These are phyloP conservation scores for Phataginus tetradactyla DNA, from an alignment of 2,797 vertebrate genomes.

Conservation along the genomic window DNA sequence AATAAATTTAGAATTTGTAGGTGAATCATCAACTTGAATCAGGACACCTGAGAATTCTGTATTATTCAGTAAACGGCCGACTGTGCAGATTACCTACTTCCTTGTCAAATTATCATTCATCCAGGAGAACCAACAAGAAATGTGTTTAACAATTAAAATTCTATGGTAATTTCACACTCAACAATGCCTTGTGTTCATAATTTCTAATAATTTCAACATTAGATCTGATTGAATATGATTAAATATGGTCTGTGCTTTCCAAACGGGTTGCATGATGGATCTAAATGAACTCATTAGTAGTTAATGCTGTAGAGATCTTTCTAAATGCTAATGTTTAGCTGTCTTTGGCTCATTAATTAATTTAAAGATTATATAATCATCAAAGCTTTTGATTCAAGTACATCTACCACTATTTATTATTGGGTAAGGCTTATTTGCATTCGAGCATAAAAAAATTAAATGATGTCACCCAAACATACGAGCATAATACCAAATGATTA, in stretches of 20 bases:
- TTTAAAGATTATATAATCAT: conserved; percentile 90
- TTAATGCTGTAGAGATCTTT: conserved; percentile 87
- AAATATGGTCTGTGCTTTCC: conserved; percentile 86
- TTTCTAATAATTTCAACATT: conserved; percentile 87
- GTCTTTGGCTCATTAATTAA: conserved; percentile 90
- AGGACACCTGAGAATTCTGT: background rate
- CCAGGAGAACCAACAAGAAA: conserved; percentile 55
- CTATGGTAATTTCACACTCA: conserved; percentile 86
- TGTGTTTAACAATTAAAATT: conserved; percentile 85
- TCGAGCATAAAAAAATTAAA: conserved; percentile 83
- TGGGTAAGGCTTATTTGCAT: conserved; percentile 81
- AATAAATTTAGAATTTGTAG: background rate
- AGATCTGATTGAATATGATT: conserved; percentile 89
- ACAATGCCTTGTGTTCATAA: conserved; percentile 84
- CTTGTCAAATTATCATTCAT: conserved; percentile 65
- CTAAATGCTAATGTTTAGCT: conserved; percentile 90
- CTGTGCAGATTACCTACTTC: background rate
- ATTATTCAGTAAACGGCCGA: conserved; percentile 32
- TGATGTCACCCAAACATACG: conserved; percentile 81
- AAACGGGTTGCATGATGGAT: conserved; percentile 83
- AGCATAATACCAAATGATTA: conserved; percentile 75
- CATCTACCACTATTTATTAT: conserved; percentile 84
- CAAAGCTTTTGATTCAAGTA: conserved; percentile 86
- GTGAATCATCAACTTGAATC: background rate
- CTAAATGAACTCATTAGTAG: conserved; percentile 89